phyloP scores from a whole-genome alignment of 2,797 vertebrate species.

The Mormyrus hasselquistii region DNA sequence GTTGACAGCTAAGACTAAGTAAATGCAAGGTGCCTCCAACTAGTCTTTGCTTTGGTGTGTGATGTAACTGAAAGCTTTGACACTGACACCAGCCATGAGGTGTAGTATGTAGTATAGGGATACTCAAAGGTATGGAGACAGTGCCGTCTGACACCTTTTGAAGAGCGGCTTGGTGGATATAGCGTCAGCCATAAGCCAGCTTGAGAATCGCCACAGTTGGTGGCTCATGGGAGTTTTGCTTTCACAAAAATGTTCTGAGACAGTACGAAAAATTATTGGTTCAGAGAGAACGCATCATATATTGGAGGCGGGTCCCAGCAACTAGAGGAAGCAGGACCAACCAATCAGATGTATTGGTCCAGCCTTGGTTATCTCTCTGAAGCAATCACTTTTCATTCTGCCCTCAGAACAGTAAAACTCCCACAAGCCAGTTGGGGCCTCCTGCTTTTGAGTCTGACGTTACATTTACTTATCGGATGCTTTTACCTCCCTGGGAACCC shows the following conservation, averaged over 20 bases:
- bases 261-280: neutral
- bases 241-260: neutral
- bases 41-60: neutral
- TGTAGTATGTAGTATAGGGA: neutral
- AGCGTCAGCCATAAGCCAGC: neutral
- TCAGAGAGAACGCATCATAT: neutral
- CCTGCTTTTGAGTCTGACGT: neutral
- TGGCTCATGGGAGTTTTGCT: neutral
- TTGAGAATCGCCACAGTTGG: neutral
- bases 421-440: neutral
- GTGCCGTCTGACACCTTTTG: neutral
- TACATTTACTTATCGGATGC: neutral
- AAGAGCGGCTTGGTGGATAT: neutral
- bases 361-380: neutral
- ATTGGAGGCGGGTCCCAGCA: neutral
- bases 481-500: neutral
- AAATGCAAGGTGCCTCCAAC: neutral
- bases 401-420: neutral
- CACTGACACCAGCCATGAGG: neutral
- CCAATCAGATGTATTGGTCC: neutral
- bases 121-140: neutral
- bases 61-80: neutral
- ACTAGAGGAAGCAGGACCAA: neutral
- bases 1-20: neutral
- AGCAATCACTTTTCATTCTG: neutral